phyloP scores from a whole-genome alignment of 2,797 vertebrate species.

The Oceanodroma leucorhoa region DNA sequence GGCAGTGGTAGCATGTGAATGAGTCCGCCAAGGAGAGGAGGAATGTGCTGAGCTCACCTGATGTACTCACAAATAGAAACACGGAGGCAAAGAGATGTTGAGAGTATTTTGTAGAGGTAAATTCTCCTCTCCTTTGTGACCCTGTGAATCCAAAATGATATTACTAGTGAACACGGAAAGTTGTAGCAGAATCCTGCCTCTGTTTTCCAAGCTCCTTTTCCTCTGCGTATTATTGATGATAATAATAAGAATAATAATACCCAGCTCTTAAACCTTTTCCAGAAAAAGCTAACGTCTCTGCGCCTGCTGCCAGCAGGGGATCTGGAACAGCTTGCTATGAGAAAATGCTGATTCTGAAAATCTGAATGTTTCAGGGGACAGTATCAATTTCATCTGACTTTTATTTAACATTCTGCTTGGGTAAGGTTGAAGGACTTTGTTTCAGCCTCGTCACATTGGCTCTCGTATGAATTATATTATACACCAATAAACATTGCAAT shows the following conservation, averaged over 20 bases:
- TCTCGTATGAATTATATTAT: not conserved
- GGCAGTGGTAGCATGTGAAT: not conserved
- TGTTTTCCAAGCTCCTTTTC: conserved; percentile 38
- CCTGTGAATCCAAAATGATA: not conserved
- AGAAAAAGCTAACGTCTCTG: conserved; percentile 43
- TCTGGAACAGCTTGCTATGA: conserved; percentile 29
- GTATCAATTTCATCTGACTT: conserved; percentile 62
- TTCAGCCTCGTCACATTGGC: conserved; percentile 15
- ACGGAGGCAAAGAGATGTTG: accelerated
- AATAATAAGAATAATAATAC: conserved; percentile 55
- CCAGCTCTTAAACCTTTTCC: conserved; percentile 37
- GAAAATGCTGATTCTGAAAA: conserved; percentile 59
- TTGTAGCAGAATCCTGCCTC: not conserved
- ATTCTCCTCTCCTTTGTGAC: not conserved
- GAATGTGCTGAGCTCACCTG: not conserved
- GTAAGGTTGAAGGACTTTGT: conserved; percentile 42
- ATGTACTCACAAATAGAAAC: not conserved
- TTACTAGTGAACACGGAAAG: not conserved
- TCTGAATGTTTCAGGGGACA: conserved; percentile 37
- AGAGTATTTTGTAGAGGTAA: not conserved
- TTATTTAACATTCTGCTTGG: conserved; percentile 54
- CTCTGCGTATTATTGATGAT: conserved; percentile 33
- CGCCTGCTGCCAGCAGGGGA: conserved; percentile 46
- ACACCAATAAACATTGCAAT: not conserved
- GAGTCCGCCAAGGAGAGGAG: not conserved